A percentile compares a stretch with the other conserved stretches of the same genome.
phyloP scores from a whole-genome alignment of 64 coral and sea anemone species.

The Dendronephthya gigantea region DNA sequence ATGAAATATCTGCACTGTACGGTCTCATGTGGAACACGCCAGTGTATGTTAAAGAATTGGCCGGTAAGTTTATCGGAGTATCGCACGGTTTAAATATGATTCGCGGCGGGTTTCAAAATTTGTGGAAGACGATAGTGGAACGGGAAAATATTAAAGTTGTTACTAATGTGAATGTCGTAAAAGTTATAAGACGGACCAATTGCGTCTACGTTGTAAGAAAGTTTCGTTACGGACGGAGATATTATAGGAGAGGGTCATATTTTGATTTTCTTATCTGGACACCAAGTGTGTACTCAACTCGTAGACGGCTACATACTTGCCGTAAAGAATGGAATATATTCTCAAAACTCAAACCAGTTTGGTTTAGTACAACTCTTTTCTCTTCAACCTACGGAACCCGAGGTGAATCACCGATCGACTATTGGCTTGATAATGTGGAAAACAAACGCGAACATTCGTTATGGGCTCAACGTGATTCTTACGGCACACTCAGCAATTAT shows the following conservation, averaged over 20 bases:
- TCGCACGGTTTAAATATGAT: conserved; percentile 14
- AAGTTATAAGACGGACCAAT: not conserved
- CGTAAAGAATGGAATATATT: not conserved
- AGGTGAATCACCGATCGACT: conserved; percentile 1
- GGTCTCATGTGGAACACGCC: conserved; percentile 34
- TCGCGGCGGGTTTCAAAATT: conserved; percentile 18
- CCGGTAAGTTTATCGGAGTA: not conserved
- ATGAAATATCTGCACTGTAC: conserved; percentile 16
- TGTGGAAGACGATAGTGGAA: not conserved
- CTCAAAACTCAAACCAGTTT: not conserved
- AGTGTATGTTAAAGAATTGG: conserved; percentile 1
- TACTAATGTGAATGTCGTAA: not conserved
- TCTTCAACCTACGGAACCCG: not conserved
- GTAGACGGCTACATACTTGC: not conserved
- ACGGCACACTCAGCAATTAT: not conserved
- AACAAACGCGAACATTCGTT: conserved; percentile 19
- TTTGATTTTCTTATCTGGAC: conserved; percentile 37
- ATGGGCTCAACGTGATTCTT: conserved; percentile 20
- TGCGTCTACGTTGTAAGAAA: not conserved
- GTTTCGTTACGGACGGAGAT: not conserved
- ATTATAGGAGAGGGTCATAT: not conserved
- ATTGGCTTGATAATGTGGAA: conserved; percentile 7
- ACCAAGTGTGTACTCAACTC: not conserved
- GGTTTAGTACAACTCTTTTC: conserved; percentile 34
- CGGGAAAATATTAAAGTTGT: not conserved